Conservation (phyloP, 2,797 vertebrate species). For the Oceanodroma leucorhoa region DNA sequence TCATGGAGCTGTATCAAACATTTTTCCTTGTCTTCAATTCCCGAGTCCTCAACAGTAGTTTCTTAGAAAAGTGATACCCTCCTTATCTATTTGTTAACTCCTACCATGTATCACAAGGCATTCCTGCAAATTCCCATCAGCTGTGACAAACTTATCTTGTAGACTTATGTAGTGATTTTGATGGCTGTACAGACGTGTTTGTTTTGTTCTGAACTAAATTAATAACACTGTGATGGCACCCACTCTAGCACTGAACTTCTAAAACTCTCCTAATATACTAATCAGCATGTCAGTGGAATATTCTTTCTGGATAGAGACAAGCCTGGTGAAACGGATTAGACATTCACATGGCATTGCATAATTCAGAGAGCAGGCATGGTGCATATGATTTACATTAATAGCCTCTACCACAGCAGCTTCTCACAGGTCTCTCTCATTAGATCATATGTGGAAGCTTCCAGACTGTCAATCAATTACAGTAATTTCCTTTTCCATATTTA, state of each 20-base stretch:
- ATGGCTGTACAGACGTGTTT: conserved; percentile 64
- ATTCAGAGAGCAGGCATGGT: conserved; percentile 75
- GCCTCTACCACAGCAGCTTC: conserved; percentile 60
- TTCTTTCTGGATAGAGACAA: conserved; percentile 75
- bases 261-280: conserved; percentile 76
- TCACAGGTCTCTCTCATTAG: conserved; percentile 77
- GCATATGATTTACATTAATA: conserved; percentile 83
- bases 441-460: conserved; percentile 75
- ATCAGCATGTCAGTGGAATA: conserved; percentile 74
- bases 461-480: conserved; percentile 82
- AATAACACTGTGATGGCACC: conserved; percentile 56
- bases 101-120: conserved; percentile 24
- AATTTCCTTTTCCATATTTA: conserved; percentile 83
- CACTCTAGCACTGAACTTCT: conserved; percentile 70
- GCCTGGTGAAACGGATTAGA: conserved; percentile 75
- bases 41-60: conserved; percentile 11
- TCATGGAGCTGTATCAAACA: neutral
- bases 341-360: conserved; percentile 78
- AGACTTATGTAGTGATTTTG: conserved; percentile 63
- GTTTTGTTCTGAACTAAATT: conserved; percentile 75
- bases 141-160: conserved; percentile 68
- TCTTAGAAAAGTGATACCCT: conserved; percentile 46
- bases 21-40: conserved; percentile 16
- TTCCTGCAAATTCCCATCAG: conserved; percentile 64
- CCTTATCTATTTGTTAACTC: conserved; percentile 64